Percentiles rank a stretch among this genome's conserved stretches.
Evolutionary conservation across 1,140 invertebrate genomes (phyloP).

Genomic region (Heterodera carotae): DNA sequence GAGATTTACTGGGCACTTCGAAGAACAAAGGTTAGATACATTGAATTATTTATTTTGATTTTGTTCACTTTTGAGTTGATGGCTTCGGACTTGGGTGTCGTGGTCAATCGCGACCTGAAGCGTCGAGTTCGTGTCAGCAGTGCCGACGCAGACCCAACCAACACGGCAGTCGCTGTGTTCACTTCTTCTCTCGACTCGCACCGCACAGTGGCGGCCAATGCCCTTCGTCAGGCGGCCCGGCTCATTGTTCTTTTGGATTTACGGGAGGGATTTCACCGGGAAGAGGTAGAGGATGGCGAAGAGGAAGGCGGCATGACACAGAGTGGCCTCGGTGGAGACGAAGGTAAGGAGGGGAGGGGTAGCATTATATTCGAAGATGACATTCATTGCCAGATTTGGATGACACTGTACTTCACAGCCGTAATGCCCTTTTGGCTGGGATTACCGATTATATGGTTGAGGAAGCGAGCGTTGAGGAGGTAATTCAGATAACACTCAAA

Average conservation of each 20-base stretch:
- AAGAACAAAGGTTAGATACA: constrained; percentile 78
- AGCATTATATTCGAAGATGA: background rate
- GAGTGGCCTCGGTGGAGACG: background rate
- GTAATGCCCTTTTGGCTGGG: constrained; percentile 92
- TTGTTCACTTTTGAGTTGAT: constrained; percentile 72
- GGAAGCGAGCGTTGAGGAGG: constrained; percentile 95
- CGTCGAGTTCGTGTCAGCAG: constrained; percentile 88
- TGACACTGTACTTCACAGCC: constrained; percentile 75
- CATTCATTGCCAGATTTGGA: constrained; percentile 48
- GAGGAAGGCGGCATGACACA: constrained; percentile 3
- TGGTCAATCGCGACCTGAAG: constrained; percentile 88
- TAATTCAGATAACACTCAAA: constrained; percentile 83
- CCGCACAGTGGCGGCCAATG: constrained; percentile 77
- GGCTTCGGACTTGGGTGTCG: constrained; percentile 88
- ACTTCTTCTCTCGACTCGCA: constrained; percentile 41
- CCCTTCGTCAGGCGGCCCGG: constrained; percentile 85
- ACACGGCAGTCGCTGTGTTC: constrained; percentile 10
- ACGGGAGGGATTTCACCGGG: constrained; percentile 78
- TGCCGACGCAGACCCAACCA: constrained; percentile 78
- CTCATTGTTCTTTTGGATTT: constrained; percentile 91
- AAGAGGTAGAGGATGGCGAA: constrained; percentile 66
- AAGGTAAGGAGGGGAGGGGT: background rate
- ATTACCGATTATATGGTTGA: constrained; percentile 98
- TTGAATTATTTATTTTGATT: background rate
- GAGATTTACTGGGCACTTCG: constrained; percentile 99